These are phyloP conservation scores for Tetraneura akinire DNA, from an alignment of 1,140 invertebrate species.

Conservation along the genomic window DNA sequence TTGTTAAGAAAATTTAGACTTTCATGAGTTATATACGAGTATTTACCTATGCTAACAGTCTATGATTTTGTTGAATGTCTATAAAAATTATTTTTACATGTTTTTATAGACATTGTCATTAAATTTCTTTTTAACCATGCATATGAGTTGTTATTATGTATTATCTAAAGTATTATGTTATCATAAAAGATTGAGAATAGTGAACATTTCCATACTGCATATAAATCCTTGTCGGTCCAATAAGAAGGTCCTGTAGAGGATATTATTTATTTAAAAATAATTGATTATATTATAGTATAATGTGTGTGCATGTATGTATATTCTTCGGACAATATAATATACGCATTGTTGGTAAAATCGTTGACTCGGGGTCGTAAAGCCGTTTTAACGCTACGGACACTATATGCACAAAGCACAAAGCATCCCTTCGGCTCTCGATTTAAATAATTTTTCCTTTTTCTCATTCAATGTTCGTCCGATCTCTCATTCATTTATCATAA, in stretches of 20 bases:
- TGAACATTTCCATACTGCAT: conserved; percentile 6
- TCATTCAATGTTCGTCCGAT: background rate
- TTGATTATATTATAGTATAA: conserved; percentile 45
- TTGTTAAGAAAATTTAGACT: too few relatives aligned
- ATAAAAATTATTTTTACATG: too few relatives aligned
- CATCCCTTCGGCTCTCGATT: conserved; percentile 6
- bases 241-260: too few relatives aligned
- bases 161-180: background rate
- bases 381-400: conserved; percentile 24
- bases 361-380: conserved; percentile 18
- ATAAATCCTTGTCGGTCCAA: conserved; percentile 25
- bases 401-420: background rate
- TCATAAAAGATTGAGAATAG: conserved; percentile 27
- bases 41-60: too few relatives aligned
- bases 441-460: conserved; percentile 20
- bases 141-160: too few relatives aligned
- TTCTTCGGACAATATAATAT: conserved; percentile 34
- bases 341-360: conserved; percentile 39
- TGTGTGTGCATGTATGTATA: conserved; percentile 16
- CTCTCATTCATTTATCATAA: background rate
- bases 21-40: too few relatives aligned
- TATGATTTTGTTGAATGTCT: too few relatives aligned
- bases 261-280: conserved; percentile 36
- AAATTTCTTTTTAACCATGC: too few relatives aligned
- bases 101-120: too few relatives aligned